Evolutionary conservation across 2,888 invertebrate genomes (phyloP).

Genomic region (Eupithecia vulgata): DNA sequence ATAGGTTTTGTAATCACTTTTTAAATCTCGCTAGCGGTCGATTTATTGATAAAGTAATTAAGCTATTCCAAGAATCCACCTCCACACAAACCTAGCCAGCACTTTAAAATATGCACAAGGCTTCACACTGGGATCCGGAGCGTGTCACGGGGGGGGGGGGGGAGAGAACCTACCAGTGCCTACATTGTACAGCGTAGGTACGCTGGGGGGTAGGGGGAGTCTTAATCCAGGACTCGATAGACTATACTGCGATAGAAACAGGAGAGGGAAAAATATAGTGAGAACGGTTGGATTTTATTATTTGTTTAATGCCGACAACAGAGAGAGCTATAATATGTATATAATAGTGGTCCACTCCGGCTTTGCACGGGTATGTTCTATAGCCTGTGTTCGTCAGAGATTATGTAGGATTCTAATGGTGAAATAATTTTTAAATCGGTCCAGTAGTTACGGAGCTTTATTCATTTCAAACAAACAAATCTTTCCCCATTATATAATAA

Average conservation of each 20-base stretch:
- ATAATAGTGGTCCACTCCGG: too few species aligned
- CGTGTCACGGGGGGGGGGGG: conserved; percentile 35
- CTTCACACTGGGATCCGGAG: conserved; percentile 36
- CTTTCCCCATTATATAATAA: too few species aligned
- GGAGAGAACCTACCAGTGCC: conserved; percentile 13
- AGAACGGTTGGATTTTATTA: neutral
- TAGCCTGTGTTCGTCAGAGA: too few species aligned
- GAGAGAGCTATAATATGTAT: too few species aligned
- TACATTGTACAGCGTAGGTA: conserved; percentile 14
- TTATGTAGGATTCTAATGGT: too few species aligned
- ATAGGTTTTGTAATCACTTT: neutral
- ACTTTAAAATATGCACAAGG: conserved; percentile 45
- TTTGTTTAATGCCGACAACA: neutral
- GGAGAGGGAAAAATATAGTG: neutral
- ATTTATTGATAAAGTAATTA: too few species aligned
- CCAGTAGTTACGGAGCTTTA: too few species aligned
- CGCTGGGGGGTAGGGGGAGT: conserved; percentile 6
- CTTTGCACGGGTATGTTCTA: too few species aligned
- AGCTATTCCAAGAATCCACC: conserved; percentile 13
- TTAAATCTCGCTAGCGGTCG: too few species aligned
- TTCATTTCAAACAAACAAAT: too few species aligned
- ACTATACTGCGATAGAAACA: neutral
- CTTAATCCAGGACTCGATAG: conserved; percentile 18
- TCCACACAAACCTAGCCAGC: conserved; percentile 31
- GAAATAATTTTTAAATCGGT: too few species aligned